Evolutionary conservation across 2,888 invertebrate genomes (phyloP).

Genomic region (Scaptomyza flava): DNA sequence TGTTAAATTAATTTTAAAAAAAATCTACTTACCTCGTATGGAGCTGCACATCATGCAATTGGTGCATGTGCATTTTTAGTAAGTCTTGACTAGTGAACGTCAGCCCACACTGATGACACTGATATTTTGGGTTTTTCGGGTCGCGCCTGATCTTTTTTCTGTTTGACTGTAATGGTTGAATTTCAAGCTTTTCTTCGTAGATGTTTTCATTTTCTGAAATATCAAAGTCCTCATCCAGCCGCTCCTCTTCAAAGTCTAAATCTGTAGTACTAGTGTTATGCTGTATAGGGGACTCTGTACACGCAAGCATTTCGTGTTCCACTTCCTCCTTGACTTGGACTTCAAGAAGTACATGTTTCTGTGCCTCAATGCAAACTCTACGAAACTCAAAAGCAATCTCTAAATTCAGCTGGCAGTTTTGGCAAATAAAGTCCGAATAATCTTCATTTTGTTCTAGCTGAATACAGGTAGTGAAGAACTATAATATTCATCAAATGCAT

Average conservation of each 20-base stretch:
- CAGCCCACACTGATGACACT: constrained; percentile 54
- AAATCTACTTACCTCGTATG: constrained; percentile 36
- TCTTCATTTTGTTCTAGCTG: constrained; percentile 35
- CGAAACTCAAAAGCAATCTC: constrained; percentile 59
- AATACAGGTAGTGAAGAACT: background rate
- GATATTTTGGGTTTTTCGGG: constrained; percentile 10
- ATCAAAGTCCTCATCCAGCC: constrained; percentile 24
- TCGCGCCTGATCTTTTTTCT: background rate
- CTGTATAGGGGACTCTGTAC: background rate
- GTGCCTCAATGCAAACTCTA: constrained; percentile 49
- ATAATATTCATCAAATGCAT: background rate
- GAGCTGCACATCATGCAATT: constrained; percentile 47
- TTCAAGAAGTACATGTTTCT: constrained; percentile 16
- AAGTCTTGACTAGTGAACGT: constrained; percentile 41
- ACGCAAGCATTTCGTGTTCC: constrained; percentile 10
- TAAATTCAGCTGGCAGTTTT: constrained; percentile 35
- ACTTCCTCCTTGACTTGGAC: constrained; percentile 24
- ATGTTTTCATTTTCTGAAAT: constrained; percentile 23
- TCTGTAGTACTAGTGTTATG: background rate
- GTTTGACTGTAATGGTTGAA: constrained; percentile 12
- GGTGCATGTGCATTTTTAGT: constrained; percentile 55
- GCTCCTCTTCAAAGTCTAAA: constrained; percentile 17
- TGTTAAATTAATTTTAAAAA: background rate
- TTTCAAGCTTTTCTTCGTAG: constrained; percentile 29
- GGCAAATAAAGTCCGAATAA: constrained; percentile 51